Conservation (phyloP, 2,797 vertebrate species). For the Coccyzus lansbergi region DNA sequence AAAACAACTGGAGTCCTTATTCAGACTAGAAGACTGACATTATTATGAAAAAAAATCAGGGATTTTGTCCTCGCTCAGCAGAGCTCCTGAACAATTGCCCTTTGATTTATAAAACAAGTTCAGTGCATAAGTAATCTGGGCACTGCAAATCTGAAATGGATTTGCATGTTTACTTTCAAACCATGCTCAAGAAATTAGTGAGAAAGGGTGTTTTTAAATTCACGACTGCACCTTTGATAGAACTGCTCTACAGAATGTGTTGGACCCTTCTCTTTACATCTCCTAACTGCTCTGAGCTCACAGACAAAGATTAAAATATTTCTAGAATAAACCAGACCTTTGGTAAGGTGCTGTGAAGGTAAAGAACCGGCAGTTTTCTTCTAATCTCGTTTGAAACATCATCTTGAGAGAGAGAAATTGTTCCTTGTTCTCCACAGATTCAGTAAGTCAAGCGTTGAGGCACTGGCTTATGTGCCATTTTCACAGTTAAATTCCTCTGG, state of each 20-base stretch:
- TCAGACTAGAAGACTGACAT: constrained; percentile 21
- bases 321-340: background rate
- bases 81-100: constrained; percentile 37
- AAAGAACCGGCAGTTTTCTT: background rate
- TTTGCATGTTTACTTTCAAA: background rate
- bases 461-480: background rate
- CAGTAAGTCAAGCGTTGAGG: accelerated
- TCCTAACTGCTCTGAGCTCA: background rate
- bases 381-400: background rate
- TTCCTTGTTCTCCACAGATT: background rate
- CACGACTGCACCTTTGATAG: background rate
- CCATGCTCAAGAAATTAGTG: background rate
- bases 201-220: background rate
- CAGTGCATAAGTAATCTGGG: background rate
- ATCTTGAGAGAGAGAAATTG: background rate
- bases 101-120: constrained; percentile 47
- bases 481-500: background rate
- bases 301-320: background rate
- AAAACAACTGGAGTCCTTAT: constrained; percentile 32
- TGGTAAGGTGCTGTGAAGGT: background rate
- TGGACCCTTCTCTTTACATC: background rate
- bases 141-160: background rate
- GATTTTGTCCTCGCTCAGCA: constrained; percentile 42
- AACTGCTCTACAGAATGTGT: background rate
- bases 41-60: background rate